A percentile compares a stretch with the other conserved stretches of the same genome.
phyloP scores from a whole-genome alignment of 2,888 invertebrate species.

The Sclerodermus sp. region DNA sequence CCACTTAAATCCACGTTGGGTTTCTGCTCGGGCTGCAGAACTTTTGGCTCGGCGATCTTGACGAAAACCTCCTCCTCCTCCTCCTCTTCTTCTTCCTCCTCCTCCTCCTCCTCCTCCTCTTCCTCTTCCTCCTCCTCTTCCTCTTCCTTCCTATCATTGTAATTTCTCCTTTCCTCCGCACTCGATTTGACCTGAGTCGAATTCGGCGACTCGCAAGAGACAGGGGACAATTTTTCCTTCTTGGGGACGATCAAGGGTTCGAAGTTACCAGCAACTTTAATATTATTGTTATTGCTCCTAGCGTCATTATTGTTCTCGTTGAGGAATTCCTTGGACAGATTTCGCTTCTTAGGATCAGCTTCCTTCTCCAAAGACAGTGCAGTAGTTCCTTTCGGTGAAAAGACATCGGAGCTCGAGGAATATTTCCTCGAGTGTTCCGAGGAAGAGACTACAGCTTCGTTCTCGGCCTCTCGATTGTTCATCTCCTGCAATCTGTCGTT shows the following conservation, averaged over 20 bases:
- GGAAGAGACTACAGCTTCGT: too few relatives aligned
- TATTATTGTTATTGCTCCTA: slow-evolving; percentile 26
- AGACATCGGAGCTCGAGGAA: too few relatives aligned
- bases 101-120: background rate
- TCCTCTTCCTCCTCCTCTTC: slow-evolving; percentile 5
- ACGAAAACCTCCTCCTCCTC: slow-evolving; percentile 12
- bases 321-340: background rate
- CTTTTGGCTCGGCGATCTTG: slow-evolving; percentile 25
- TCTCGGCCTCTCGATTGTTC: too few relatives aligned
- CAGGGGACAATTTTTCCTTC: slow-evolving; percentile 10
- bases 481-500: too few relatives aligned
- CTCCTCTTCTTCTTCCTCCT: slow-evolving; percentile 10
- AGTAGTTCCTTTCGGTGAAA: too few relatives aligned
- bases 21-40: slow-evolving; percentile 23
- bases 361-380: too few relatives aligned
- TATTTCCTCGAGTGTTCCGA: too few relatives aligned
- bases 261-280: slow-evolving; percentile 3
- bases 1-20: slow-evolving; percentile 73
- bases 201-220: background rate
- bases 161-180: slow-evolving; percentile 2
- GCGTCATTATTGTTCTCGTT: slow-evolving; percentile 26
- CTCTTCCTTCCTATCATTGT: background rate
- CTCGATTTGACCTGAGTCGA: slow-evolving; percentile 1
- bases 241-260: slow-evolving; percentile 3
- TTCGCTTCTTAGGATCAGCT: too few relatives aligned